phyloP scores from a whole-genome alignment of 2,888 invertebrate species.

The Ornithoptera priamus region DNA sequence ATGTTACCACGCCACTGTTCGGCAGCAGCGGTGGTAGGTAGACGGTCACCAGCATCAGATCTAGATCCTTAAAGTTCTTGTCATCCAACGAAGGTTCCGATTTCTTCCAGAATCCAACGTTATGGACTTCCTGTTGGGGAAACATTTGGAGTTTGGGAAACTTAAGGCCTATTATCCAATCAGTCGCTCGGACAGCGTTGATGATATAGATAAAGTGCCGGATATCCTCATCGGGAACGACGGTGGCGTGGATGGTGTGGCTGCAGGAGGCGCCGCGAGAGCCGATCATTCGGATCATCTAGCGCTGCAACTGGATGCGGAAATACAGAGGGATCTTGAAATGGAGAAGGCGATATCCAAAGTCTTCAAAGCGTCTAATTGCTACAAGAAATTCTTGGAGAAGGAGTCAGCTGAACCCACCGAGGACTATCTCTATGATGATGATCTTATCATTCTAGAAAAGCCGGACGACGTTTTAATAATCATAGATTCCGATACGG shows the following conservation, averaged over 20 bases:
- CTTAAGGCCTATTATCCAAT: neutral
- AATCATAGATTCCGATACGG: neutral
- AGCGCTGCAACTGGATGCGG: conserved; percentile 16
- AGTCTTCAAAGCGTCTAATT: conserved; percentile 9
- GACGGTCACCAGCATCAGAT: too few species aligned
- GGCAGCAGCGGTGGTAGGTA: too few species aligned
- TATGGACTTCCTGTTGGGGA: neutral
- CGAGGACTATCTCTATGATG: conserved; percentile 4
- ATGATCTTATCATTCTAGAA: conserved; percentile 1
- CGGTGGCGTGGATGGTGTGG: neutral
- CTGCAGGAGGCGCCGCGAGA: neutral
- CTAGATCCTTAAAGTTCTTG: too few species aligned
- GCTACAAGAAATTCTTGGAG: conserved; percentile 14
- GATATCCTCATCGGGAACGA: too few species aligned
- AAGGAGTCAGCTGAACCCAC: conserved; percentile 6
- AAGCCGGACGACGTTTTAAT: neutral
- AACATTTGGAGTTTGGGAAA: neutral
- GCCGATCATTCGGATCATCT: neutral
- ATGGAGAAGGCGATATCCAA: conserved; percentile 13
- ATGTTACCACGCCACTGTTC: too few species aligned
- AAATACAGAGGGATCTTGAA: conserved; percentile 17
- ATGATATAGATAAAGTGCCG: too few species aligned
- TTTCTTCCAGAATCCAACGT: neutral
- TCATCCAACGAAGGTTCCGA: too few species aligned
- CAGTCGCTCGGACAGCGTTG: too few species aligned